These are phyloP conservation scores for Panagrolaimus sp. DNA, from an alignment of 1,140 invertebrate genomes.

Conservation along the genomic window DNA sequence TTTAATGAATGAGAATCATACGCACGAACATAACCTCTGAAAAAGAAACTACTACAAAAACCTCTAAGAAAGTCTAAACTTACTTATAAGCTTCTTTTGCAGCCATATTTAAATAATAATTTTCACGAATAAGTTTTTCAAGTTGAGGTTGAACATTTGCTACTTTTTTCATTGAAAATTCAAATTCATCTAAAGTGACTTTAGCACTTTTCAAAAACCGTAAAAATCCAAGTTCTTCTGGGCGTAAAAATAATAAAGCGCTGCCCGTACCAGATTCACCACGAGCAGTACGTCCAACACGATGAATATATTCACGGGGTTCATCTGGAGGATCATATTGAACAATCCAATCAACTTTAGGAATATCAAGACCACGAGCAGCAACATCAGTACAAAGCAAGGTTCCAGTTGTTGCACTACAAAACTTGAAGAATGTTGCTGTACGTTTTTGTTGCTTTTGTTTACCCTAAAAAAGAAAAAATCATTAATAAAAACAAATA, in stretches of 20 bases:
- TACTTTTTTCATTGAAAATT: constrained; percentile 89
- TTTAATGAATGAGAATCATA: constrained; percentile 95
- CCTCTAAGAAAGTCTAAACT: constrained; percentile 23
- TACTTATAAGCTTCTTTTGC: constrained; percentile 92
- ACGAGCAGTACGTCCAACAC: constrained; percentile 92
- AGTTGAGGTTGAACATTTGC: constrained; percentile 66
- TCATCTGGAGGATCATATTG: constrained; percentile 99
- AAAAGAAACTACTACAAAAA: constrained; percentile 19
- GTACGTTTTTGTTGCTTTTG: constrained; percentile 96
- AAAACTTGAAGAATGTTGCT: constrained; percentile 95
- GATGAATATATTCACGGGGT: constrained; percentile 74
- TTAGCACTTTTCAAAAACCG: constrained; percentile 65
- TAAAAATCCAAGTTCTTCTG: constrained; percentile 89
- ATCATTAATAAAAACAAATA: background rate
- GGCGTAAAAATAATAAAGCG: constrained; percentile 80
- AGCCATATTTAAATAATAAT: constrained; percentile 88
- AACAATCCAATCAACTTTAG: constrained; percentile 93
- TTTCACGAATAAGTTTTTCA: constrained; percentile 86
- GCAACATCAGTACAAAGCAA: constrained; percentile 96
- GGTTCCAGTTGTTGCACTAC: constrained; percentile 83
- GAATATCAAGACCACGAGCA: constrained; percentile 92
- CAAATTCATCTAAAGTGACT: constrained; percentile 91
- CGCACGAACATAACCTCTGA: constrained; percentile 74
- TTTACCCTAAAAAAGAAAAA: constrained; percentile 63
- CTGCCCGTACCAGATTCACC: constrained; percentile 83